Evolutionary conservation across 2,797 vertebrate species (phyloP).

Genomic region (Alca torda): DNA sequence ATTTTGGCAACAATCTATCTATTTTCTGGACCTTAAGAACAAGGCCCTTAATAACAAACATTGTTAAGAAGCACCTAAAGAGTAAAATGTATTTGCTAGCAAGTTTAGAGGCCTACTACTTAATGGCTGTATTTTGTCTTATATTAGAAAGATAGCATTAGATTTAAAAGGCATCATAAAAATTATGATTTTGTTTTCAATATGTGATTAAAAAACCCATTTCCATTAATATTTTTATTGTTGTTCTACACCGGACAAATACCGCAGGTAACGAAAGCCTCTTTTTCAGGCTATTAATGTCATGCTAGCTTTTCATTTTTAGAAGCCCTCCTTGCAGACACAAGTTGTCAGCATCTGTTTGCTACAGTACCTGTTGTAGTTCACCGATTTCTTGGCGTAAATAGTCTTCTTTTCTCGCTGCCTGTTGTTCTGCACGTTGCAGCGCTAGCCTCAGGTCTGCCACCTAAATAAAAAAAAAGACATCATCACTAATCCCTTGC

Average conservation of each 20-base stretch:
- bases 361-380: constrained; percentile 86
- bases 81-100: not conserved
- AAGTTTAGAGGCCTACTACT: not conserved
- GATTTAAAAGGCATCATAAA: not conserved
- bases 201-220: not conserved
- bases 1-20: not conserved
- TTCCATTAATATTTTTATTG: not conserved
- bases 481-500: not conserved
- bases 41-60: not conserved
- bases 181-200: not conserved
- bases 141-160: not conserved
- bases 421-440: constrained; percentile 92
- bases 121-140: not conserved
- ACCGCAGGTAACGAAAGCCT: not conserved
- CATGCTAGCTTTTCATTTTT: not conserved
- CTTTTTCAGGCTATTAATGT: not conserved
- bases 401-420: constrained; percentile 96
- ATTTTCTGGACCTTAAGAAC: not conserved
- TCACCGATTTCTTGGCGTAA: constrained; percentile 94
- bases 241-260: not conserved
- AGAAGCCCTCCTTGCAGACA: not conserved
- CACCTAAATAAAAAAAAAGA: constrained; percentile 78
- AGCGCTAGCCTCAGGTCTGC: constrained; percentile 89
- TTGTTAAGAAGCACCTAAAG: not conserved
- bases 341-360: not conserved